Conservation (phyloP, 2,888 invertebrate genomes). For the Dexiosoma caninum region DNA sequence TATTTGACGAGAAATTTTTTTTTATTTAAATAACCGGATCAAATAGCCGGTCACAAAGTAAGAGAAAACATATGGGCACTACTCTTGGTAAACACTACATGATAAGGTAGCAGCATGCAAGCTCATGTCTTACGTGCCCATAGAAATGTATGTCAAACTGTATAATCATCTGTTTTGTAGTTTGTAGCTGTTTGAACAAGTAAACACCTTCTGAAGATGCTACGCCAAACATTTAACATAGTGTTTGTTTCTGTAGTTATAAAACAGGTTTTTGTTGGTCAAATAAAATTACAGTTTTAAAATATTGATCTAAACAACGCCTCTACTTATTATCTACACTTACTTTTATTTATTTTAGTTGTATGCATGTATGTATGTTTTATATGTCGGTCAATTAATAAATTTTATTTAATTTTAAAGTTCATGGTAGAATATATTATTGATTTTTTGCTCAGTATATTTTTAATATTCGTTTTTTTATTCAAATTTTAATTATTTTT, state of each 20-base stretch:
- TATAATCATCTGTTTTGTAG: not conserved
- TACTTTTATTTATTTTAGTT: not conserved
- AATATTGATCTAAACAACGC: not conserved
- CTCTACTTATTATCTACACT: too few species aligned
- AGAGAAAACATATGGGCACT: not conserved
- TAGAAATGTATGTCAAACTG: not conserved
- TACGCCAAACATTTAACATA: not conserved
- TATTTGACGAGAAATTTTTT: not conserved
- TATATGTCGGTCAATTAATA: too few species aligned
- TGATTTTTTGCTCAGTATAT: not conserved
- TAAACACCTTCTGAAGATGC: not conserved
- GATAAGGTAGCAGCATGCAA: not conserved
- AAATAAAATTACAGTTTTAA: not conserved
- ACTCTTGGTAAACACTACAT: not conserved
- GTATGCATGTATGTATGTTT: not conserved
- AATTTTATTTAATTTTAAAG: too few species aligned
- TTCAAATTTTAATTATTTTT: too few species aligned
- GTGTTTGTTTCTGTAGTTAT: not conserved
- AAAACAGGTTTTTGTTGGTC: not conserved
- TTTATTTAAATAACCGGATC: conserved; percentile 39
- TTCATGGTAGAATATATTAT: not conserved
- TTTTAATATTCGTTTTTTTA: not conserved
- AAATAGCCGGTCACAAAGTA: conserved; percentile 5
- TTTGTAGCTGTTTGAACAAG: not conserved
- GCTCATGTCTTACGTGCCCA: not conserved